Evolutionary conservation across 1,140 invertebrate genomes (phyloP), one percentile per base, ranked within the genome.

Genomic region (Sycophila sp.): DNA sequence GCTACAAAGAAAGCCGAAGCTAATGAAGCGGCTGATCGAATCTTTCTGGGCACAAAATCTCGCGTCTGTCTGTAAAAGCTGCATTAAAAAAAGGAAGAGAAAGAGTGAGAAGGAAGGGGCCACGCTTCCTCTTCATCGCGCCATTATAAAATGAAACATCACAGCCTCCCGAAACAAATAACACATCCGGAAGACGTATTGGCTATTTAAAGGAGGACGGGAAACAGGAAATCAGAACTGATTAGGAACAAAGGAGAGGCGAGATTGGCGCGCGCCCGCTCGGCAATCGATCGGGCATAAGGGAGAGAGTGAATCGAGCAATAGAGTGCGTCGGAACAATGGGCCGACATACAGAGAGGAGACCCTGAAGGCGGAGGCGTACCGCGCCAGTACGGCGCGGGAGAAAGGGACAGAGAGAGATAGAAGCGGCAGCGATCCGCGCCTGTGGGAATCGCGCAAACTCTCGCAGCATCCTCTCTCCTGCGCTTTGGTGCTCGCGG

Each of bases 381-480:
- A 53, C 42, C 32, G n/a, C n/a, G n/a, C n/a, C n/a, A n/a, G 2
- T 47, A 66, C 58, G 51, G 66, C 58, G n/a, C 63, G 38, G 59
- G 40, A 59, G 40, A 59, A 24, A 22, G 10, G 30, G 17, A 34
- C 28, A 28, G 26, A 19, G 42, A 49, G 45, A 8, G 19, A 19
- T n/a, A 36, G 17, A 19, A 58, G 5, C 17, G 19, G 60, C 60
- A 22, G 30, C 40, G n/a, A 7, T 22, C 7, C 1, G 19, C 19
- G 22, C 7, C 45, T 64, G 69, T 71, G 55, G 59, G 67, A 69
- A 74, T 74, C 64, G 72, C 58, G 75, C 68, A 74, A 74, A 76
- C 53, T 66, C n/a, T n/a, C 71, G 36, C 68, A 70, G 58, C 56
- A 70, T 73, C 69, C 55, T 66, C 56, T 68, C 66, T 69, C 65